Evolutionary conservation across 1,140 invertebrate species (phyloP).

Genomic region (Lordiphosa clarofinis): DNA sequence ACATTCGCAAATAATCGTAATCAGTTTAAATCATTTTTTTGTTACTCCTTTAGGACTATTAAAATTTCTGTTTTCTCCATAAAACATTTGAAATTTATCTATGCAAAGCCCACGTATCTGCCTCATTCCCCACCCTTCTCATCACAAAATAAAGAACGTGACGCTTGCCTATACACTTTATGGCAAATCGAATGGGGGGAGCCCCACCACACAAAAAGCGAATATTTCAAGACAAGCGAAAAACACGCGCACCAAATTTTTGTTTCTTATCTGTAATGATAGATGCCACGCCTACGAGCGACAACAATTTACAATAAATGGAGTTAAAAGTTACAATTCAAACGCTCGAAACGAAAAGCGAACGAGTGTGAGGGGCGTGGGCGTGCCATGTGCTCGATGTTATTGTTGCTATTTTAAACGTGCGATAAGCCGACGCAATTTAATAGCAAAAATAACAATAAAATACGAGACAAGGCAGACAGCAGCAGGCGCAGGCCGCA

Average conservation of each 20-base stretch:
- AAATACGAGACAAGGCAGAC: constrained; percentile 61
- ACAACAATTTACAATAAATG: constrained; percentile 77
- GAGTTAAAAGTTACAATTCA: constrained; percentile 77
- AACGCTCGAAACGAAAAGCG: constrained; percentile 19
- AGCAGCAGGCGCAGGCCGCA: constrained; percentile 9
- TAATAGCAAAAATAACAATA: constrained; percentile 78
- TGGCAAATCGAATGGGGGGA: constrained; percentile 11
- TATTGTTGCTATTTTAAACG: constrained; percentile 68
- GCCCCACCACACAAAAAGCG: not conserved
- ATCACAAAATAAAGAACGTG: constrained; percentile 3
- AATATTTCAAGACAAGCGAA: constrained; percentile 16
- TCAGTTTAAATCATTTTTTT: too few relatives aligned
- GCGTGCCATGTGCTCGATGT: constrained; percentile 30
- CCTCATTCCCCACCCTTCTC: too few relatives aligned
- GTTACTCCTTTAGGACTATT: too few relatives aligned
- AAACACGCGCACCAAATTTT: constrained; percentile 51
- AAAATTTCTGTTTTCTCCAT: too few relatives aligned
- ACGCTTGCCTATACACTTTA: constrained; percentile 7
- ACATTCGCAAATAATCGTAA: too few relatives aligned
- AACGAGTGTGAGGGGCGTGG: not conserved
- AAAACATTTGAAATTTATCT: too few relatives aligned
- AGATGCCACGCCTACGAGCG: constrained; percentile 62
- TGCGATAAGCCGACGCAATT: constrained; percentile 76
- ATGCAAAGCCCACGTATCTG: too few relatives aligned
- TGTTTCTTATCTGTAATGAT: constrained; percentile 64